Base-by-base conservation (phyloP, 2,888 invertebrate species). In the Tuta absoluta region DNA sequence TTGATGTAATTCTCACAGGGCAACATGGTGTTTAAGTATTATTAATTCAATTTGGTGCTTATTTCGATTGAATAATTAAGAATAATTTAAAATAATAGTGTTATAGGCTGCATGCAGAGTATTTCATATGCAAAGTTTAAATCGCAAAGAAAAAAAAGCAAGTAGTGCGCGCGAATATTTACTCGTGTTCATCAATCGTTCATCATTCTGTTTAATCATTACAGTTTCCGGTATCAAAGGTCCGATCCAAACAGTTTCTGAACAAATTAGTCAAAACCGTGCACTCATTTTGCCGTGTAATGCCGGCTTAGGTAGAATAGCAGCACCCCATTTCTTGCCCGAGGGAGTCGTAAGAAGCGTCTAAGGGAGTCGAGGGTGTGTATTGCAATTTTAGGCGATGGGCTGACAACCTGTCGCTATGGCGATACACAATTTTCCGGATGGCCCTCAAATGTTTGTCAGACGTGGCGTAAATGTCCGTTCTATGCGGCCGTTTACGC, bases 191-290 rank as follows among this genome's bases (percentile, higher is more conserved):
- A 56, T 28, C 56, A 56, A 56, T 56, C 51, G 12, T 53, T 53
- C 24, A 53, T 53, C 33, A 56, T 56, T 33, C 17, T 17, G 56
- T 56, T 28, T 56, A 53, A 53, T 53, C 53, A 24, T 23, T 24
- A n/a, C 56, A 10, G 56, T 24, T 33, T 56, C 33, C 56, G 17
- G 56, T 33, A 56, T 53, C 14, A 23, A 24, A 11, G 33, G 33
- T 33, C n/a, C n/a, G n/a, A n/a, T 56, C 28, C 28, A 56, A n/a
- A 56, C 28, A 33, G 33, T 56, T 56, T 56, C 33, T 56, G 33
- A 56, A 56, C 56, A 33, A 28, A 28, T 53, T 10, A 11, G 51
- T 14, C n/a, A 45, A 51, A 21, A 19, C 10, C 23, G 51, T 23
- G 51, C 14, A 24, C 51, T 53, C 51, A 14, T 24, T 53, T 53